These are phyloP conservation scores for Drosophila nigromelanica DNA, from an alignment of 1,140 invertebrate genomes.

Conservation along the genomic window DNA sequence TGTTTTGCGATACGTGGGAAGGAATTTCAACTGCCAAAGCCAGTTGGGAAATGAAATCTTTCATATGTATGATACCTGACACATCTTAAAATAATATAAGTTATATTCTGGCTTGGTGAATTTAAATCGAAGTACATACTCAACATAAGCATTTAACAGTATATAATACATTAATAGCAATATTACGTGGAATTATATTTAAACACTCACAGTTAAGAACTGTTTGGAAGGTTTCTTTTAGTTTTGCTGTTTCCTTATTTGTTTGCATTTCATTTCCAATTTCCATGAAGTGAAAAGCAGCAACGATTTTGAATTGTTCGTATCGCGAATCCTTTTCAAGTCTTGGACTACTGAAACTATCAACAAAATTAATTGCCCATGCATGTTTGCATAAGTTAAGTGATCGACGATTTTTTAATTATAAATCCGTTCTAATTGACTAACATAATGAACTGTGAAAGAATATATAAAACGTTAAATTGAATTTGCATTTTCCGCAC, in stretches of 20 bases:
- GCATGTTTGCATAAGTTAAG: conserved; percentile 12
- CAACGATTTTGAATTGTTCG: background rate
- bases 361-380: conserved; percentile 16
- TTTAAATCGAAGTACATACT: too few relatives aligned
- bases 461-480: background rate
- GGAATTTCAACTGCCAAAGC: too few relatives aligned
- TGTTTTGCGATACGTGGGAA: too few relatives aligned
- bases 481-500: background rate
- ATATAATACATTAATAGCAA: too few relatives aligned
- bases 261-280: conserved; percentile 14
- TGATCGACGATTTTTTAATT: conserved; percentile 25
- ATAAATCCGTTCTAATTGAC: conserved; percentile 1
- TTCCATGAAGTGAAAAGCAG: background rate
- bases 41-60: too few relatives aligned
- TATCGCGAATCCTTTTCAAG: background rate
- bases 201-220: conserved; percentile 24
- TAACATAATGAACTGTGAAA: background rate
- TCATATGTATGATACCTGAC: too few relatives aligned
- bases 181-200: background rate
- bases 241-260: conserved; percentile 7
- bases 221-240: conserved; percentile 5
- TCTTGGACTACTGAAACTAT: conserved; percentile 3
- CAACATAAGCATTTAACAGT: too few relatives aligned
- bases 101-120: too few relatives aligned
- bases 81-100: too few relatives aligned